These are phyloP conservation scores for Adoxophyes honmai DNA, from an alignment of 1,140 invertebrate genomes.

Conservation along the genomic window DNA sequence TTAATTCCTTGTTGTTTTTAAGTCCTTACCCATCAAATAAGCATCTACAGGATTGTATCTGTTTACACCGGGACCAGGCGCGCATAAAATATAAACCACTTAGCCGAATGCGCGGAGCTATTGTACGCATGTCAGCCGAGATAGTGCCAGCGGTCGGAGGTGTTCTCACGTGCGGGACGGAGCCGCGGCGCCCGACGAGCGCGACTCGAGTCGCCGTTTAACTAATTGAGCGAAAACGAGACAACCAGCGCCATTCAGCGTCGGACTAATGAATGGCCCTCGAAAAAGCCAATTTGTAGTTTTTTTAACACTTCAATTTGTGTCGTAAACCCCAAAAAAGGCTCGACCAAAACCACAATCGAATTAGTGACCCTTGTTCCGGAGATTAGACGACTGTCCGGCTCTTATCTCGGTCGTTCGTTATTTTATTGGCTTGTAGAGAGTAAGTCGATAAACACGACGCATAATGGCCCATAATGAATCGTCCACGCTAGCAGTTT, in stretches of 20 bases:
- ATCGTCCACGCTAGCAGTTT: conserved; percentile 70
- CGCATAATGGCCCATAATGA: conserved; percentile 75
- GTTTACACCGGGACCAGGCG: not conserved
- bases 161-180: conserved; percentile 4
- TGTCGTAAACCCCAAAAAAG: conserved; percentile 72
- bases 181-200: conserved; percentile 40
- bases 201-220: conserved; percentile 66
- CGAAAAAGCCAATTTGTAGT: conserved; percentile 74
- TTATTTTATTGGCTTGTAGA: conserved; percentile 76
- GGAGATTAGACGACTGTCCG: conserved; percentile 74
- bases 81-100: conserved; percentile 16
- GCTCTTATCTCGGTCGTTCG: conserved; percentile 73
- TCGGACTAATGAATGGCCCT: conserved; percentile 71
- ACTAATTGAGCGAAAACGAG: conserved; percentile 75
- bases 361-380: conserved; percentile 77
- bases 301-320: conserved; percentile 76
- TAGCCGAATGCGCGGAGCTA: conserved; percentile 12
- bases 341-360: conserved; percentile 73
- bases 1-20: no score
- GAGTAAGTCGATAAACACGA: conserved; percentile 74
- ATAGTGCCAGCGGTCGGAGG: conserved; percentile 8
- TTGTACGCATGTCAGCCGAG: not conserved
- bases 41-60: no score
- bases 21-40: no score
- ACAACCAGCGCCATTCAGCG: conserved; percentile 61